Conservation (phyloP, 1,140 invertebrate genomes). For the Lycorma delicatula region DNA sequence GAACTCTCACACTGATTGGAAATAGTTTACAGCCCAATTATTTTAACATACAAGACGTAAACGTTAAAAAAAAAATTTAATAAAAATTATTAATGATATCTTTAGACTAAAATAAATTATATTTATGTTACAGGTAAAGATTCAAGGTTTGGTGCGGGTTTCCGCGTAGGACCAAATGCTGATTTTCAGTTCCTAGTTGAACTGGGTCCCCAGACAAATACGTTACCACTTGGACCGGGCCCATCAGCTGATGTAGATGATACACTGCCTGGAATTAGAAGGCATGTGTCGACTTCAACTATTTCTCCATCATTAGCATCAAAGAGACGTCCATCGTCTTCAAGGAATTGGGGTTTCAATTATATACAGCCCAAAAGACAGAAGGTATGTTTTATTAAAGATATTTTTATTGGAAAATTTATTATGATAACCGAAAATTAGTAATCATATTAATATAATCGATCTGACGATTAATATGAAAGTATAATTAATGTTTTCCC, state of each 20-base stretch:
- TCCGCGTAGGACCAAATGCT: constrained; percentile 62
- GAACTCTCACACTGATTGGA: no score
- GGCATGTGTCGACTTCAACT: neutral
- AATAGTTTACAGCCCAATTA: no score
- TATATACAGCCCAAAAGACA: neutral
- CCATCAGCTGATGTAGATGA: neutral
- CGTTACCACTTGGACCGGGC: constrained; percentile 44
- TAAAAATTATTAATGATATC: no score
- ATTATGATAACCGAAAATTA: no score
- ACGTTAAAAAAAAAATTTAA: no score
- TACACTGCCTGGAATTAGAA: constrained; percentile 1
- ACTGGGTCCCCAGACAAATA: constrained; percentile 61
- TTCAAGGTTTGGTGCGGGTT: constrained; percentile 64
- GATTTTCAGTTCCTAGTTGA: constrained; percentile 67
- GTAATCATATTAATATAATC: no score
- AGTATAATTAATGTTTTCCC: no score
- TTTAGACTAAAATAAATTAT: no score
- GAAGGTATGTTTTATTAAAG: neutral
- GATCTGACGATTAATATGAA: no score
- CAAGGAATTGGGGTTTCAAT: neutral
- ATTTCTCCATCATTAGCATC: neutral
- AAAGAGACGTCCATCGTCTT: neutral
- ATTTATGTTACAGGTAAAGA: constrained; percentile 54
- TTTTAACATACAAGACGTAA: no score
- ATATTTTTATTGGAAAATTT: no score